Conservation (phyloP, 2,113 vertebrate species). For the Motacilla tschutschensis region DNA sequence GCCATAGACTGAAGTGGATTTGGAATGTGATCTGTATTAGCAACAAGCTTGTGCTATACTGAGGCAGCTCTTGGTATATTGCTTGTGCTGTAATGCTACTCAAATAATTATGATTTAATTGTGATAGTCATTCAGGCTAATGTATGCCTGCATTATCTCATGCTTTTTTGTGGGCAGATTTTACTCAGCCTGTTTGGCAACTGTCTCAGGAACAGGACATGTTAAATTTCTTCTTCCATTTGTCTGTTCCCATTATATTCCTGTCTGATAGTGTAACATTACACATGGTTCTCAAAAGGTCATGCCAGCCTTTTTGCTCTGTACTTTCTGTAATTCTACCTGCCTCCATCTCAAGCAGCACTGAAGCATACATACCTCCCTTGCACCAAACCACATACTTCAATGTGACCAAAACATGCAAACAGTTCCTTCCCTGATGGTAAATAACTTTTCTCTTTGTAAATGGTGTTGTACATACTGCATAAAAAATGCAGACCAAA, state of each 20-base stretch:
- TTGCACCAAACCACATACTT: not conserved
- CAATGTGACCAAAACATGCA: not conserved
- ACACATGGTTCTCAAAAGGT: not conserved
- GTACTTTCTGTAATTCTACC: not conserved
- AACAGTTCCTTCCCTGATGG: not conserved
- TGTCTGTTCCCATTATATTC: not conserved
- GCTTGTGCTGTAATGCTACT: not conserved
- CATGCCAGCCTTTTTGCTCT: not conserved
- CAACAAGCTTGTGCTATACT: not conserved
- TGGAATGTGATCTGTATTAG: slow-evolving; percentile 4
- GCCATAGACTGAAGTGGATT: not conserved
- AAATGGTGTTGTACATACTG: not conserved
- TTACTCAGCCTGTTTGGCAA: not conserved
- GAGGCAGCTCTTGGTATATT: not conserved
- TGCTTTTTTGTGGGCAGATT: not conserved
- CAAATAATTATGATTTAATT: not conserved
- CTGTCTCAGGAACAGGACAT: not conserved
- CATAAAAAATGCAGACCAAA: not conserved
- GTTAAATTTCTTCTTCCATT: not conserved
- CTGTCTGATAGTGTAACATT: not conserved
- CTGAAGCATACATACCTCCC: not conserved
- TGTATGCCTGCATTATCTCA: not conserved
- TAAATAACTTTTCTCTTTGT: not conserved
- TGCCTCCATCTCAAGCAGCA: not conserved
- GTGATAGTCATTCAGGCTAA: not conserved